phyloP scores from a whole-genome alignment of 37 sponge, comb jelly and placozoan species.

The Aplysina aerophoba region DNA sequence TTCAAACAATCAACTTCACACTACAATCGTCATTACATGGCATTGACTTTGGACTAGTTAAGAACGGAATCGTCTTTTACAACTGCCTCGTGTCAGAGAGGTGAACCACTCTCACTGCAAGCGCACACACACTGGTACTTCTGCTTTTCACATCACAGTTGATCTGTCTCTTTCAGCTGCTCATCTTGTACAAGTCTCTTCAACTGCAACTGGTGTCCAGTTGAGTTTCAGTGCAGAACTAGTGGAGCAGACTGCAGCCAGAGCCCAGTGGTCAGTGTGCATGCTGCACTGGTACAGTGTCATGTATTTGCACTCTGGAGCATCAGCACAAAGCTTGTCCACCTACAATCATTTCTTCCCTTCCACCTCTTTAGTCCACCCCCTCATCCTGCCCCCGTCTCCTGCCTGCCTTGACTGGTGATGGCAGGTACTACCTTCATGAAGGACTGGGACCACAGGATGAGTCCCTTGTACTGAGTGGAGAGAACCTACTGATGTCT shows the following conservation, averaged over 20 bases:
- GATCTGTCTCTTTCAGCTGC: slow-evolving; percentile 8
- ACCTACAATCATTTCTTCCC: slow-evolving; percentile 43
- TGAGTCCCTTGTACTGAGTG: background rate
- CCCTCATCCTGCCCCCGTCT: background rate
- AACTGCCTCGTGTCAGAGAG: background rate
- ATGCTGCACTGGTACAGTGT: slow-evolving; percentile 50
- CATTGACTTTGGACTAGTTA: slow-evolving; percentile 17
- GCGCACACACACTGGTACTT: no score
- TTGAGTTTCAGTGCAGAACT: slow-evolving; percentile 26
- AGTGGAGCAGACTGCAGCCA: slow-evolving; percentile 19
- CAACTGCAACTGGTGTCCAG: slow-evolving; percentile 33
- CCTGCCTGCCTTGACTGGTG: background rate
- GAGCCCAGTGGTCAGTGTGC: slow-evolving; percentile 24
- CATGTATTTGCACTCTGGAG: slow-evolving; percentile 23
- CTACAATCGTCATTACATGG: background rate
- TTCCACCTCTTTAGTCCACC: background rate
- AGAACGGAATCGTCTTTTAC: slow-evolving; percentile 6
- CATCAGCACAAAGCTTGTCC: slow-evolving; percentile 35
- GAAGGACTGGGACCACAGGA: slow-evolving; percentile 2
- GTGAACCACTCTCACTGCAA: background rate
- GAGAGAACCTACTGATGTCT: background rate
- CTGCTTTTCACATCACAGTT: slow-evolving; percentile 45
- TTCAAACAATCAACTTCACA: background rate
- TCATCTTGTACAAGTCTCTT: slow-evolving; percentile 14
- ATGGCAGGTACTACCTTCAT: slow-evolving; percentile 19